A percentile compares a stretch with the other conserved stretches of the same genome.
Evolutionary conservation across 2,888 invertebrate genomes (phyloP).

Genomic region (Lysandra bellargus): DNA sequence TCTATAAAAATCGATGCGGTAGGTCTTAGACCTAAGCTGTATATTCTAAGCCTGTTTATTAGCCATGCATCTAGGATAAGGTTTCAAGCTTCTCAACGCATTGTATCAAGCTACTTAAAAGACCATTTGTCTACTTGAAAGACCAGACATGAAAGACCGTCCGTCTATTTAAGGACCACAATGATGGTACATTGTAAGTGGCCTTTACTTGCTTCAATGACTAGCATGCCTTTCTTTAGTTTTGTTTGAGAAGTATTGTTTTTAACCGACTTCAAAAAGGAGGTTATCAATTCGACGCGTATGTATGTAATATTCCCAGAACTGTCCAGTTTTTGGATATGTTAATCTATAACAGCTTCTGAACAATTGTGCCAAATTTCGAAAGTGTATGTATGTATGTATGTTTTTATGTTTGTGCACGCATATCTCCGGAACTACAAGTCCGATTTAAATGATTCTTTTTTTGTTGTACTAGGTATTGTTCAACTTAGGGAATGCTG

Average conservation of each 20-base stretch:
- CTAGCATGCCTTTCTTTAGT: background rate
- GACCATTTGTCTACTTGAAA: background rate
- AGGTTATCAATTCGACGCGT: too few relatives aligned
- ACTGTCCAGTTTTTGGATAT: too few relatives aligned
- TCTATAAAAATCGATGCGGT: background rate
- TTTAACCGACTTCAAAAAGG: too few relatives aligned
- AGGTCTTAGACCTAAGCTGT: background rate
- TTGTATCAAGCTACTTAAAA: conserved; percentile 1
- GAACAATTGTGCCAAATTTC: too few relatives aligned
- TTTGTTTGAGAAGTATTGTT: background rate
- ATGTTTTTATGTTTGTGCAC: too few relatives aligned
- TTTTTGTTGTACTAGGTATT: too few relatives aligned
- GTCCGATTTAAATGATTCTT: too few relatives aligned
- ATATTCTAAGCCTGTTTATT: background rate
- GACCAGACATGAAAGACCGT: conserved; percentile 2
- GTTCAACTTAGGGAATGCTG: too few relatives aligned
- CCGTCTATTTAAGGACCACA: background rate
- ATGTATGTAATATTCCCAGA: too few relatives aligned
- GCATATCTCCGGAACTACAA: too few relatives aligned
- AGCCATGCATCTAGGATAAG: background rate
- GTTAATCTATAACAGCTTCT: too few relatives aligned
- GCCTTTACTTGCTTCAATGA: background rate
- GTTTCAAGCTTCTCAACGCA: background rate
- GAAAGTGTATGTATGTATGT: too few relatives aligned
- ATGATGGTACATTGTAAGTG: background rate